A percentile compares a stretch with the other conserved stretches of the same genome.
Conservation (phyloP, 2,888 invertebrate species). For the Mamestra brassicae region DNA sequence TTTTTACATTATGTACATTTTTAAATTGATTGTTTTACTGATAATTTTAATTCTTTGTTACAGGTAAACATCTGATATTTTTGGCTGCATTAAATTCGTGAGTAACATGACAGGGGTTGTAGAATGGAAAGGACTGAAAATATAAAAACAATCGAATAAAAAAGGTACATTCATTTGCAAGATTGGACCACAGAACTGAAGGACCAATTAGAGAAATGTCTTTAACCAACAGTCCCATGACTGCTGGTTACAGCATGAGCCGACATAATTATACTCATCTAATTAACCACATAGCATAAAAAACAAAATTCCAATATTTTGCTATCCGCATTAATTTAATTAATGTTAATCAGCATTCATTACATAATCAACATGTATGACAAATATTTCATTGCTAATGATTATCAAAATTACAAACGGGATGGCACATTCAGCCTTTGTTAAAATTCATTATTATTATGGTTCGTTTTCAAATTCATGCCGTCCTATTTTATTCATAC, state of each 20-base stretch:
- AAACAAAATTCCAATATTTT: not conserved
- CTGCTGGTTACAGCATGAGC: not conserved
- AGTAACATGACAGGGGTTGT: constrained; percentile 41
- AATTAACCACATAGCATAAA: not conserved
- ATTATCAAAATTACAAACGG: not conserved
- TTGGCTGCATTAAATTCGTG: constrained; percentile 48
- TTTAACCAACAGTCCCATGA: too few species aligned
- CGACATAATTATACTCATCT: not conserved
- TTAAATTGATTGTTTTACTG: constrained; percentile 31
- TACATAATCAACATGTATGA: not conserved
- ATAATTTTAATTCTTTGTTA: constrained; percentile 55
- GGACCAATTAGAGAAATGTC: not conserved
- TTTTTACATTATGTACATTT: not conserved
- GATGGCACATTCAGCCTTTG: not conserved
- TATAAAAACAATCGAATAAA: not conserved
- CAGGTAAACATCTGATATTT: constrained; percentile 63
- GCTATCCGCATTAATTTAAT: not conserved
- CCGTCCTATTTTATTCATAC: constrained; percentile 6
- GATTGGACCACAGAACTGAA: not conserved
- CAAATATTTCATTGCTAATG: not conserved
- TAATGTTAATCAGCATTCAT: not conserved
- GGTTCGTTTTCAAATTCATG: not conserved
- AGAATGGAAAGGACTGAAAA: not conserved
- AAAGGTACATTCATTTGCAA: not conserved
- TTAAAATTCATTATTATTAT: not conserved